Base-by-base conservation (phyloP, 2,113 vertebrate species). In the Anguilla rostrata region DNA sequence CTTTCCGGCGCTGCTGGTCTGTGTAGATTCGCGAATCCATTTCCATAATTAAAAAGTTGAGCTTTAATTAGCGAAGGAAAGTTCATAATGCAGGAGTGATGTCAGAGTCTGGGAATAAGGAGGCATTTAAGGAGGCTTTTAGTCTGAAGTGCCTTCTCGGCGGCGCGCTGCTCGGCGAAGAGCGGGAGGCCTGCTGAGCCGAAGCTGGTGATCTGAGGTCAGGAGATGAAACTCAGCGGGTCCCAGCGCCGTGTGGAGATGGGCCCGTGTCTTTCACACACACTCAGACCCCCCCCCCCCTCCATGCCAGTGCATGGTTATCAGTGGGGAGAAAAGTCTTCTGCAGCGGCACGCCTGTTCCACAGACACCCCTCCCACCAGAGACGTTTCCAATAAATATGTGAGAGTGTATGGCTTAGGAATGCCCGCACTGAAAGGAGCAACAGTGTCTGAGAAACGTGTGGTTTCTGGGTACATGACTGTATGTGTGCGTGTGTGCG, bases 31-130 rank as follows among this genome's bases (percentile, higher is more conserved):
- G 83, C 71, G 39, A 20, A 11, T n/a, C 63, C 39, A 39, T 82
- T 66, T 84, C 80, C 84, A 84, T 86, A 85, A 87, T 89, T 89
- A 82, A 56, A 86, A 89, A 71, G 40, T 40, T 85, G 53, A 83
- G 82, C 26, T 86, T 80, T 86, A 90, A 87, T 90, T 86, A 87
- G 82, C 80, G 78, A 83, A 86, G 84, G 39, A 85, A 86, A 86
- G 49, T 84, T 91, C 78, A 85, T 88, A 43, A 83, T 85, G 86
- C 78, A 63, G 85, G 66, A 80, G 71, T 34, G 82, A 87, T 89
- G 78, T 87, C 60, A 63, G 86, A 90, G 82, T 56, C 14, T 85
- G 29, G 20, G 41, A 18, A 18, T 34, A 29, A 85, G 39, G n/a
- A 56, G n/a, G 16, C 5, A 1, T 41, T 89, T 89, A 88, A 87